phyloP scores from a whole-genome alignment of 2,888 invertebrate species.

The Drosophila fulvimacula region DNA sequence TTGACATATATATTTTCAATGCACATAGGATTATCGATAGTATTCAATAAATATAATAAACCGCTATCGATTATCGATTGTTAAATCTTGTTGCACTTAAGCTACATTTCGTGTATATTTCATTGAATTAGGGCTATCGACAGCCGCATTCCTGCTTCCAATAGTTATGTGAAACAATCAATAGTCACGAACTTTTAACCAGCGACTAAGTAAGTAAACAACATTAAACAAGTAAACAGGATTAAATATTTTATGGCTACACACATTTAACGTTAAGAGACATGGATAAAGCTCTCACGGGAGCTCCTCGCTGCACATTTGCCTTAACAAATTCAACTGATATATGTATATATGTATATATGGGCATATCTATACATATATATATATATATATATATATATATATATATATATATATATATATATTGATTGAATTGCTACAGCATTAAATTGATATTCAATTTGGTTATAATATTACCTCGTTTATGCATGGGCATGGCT shows the following conservation, averaged over 20 bases:
- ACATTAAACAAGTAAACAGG: background rate
- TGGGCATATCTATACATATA: background rate
- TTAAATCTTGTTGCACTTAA: too few species aligned
- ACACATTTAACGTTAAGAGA: background rate
- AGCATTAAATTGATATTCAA: constrained; percentile 2
- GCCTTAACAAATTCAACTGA: constrained; percentile 46
- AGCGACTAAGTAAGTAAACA: background rate
- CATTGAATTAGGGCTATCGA: background rate
- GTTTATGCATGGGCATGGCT: constrained; percentile 2
- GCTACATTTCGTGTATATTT: too few species aligned
- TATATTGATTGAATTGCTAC: constrained; percentile 6
- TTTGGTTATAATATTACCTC: constrained; percentile 6
- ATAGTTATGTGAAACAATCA: background rate
- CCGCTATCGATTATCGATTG: too few species aligned
- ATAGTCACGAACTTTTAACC: background rate
- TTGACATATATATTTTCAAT: too few species aligned
- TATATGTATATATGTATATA: constrained; percentile 22
- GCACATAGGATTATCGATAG: too few species aligned
- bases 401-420: background rate
- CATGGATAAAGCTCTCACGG: background rate
- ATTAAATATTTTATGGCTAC: constrained; percentile 1
- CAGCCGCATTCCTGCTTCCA: background rate
- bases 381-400: background rate
- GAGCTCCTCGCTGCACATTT: background rate
- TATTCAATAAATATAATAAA: too few species aligned